Evolutionary conservation across 2,888 invertebrate genomes (phyloP).

Genomic region (Polymixis lichenea): DNA sequence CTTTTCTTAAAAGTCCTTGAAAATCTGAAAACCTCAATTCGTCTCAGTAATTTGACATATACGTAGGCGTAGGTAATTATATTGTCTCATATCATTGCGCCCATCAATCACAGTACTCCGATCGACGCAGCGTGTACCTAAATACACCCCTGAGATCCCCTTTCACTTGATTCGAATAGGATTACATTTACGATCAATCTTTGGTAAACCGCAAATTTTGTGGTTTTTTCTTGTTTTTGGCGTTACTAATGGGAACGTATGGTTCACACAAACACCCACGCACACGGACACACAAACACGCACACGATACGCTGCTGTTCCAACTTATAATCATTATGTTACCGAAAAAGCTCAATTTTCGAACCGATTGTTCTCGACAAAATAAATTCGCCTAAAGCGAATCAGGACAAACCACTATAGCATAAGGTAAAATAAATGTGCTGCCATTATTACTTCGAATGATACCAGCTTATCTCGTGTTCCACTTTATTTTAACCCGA

Average conservation of each 20-base stretch:
- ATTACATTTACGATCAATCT: slow-evolving; percentile 64
- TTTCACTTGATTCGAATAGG: slow-evolving; percentile 59
- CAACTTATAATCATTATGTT: slow-evolving; percentile 14
- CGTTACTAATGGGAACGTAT: not conserved
- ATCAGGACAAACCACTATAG: slow-evolving; percentile 15
- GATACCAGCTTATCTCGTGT: not conserved
- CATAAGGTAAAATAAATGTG: not conserved
- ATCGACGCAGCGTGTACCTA: slow-evolving; percentile 54
- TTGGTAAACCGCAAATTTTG: slow-evolving; percentile 44
- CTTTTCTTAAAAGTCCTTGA: not conserved
- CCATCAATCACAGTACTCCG: slow-evolving; percentile 65
- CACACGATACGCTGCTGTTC: not conserved
- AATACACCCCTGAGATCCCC: slow-evolving; percentile 66
- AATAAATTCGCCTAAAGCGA: slow-evolving; percentile 24
- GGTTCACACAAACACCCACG: not conserved
- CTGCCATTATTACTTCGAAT: slow-evolving; percentile 9
- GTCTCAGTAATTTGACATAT: slow-evolving; percentile 35
- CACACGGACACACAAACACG: not conserved
- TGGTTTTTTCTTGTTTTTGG: not conserved
- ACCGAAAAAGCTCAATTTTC: not conserved
- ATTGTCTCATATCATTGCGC: slow-evolving; percentile 50
- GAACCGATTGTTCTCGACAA: slow-evolving; percentile 13
- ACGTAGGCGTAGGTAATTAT: slow-evolving; percentile 40
- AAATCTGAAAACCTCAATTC: slow-evolving; percentile 12
- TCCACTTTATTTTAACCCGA: no score